Percentiles rank a stretch among this genome's conserved stretches.
These are phyloP conservation scores for Felis catus DNA, from an alignment of 2,113 vertebrate genomes.

Conservation along the genomic window F.catus_Fca126_mat1.0 CM031419.1:165821501-165822000, in stretches of 20 bases:
- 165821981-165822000: no score
- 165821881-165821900: no score
- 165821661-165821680: not conserved
- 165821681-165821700: not conserved
- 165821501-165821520: not conserved
- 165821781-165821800: not conserved
- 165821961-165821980: no score
- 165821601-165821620: not conserved
- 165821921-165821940: no score
- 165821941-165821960: no score
- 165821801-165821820: not conserved
- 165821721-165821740: not conserved
- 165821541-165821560: not conserved
- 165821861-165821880: no score
- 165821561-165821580: not conserved
- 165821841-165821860: no score
- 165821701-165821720: not conserved
- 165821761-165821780: not conserved
- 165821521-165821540: constrained; percentile 13
- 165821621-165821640: not conserved
- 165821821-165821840: no score
- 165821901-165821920: no score
- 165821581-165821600: not conserved
- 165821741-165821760: not conserved
- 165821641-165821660: not conserved